Base-by-base conservation (phyloP, 2,113 vertebrate species). In the Dromas ardeola region DNA sequence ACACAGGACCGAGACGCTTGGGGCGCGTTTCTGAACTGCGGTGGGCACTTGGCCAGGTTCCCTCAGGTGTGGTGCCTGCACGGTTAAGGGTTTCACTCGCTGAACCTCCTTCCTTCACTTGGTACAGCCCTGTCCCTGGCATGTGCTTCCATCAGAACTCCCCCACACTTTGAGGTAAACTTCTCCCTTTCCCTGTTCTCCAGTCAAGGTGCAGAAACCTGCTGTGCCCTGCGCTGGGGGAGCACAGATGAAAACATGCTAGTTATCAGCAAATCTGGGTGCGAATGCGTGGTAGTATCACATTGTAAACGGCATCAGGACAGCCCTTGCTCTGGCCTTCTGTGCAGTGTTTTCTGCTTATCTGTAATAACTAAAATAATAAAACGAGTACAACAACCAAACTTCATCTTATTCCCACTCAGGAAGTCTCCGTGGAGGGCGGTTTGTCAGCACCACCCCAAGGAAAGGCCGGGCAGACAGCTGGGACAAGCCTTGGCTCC, bases 311-410 rank as follows among this genome's bases (percentile, higher is more conserved):
- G 50, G 23, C 42, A 49, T 38, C 26, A 9, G 90, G 87, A 89
- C 89, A 93, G 66, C 76, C 79, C 67, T 83, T 29, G 52, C 70
- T 80, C 66, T 88, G 88, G 34, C 82, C 56, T 86, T 58, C 38
- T 53, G 13, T 38, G 49, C 5, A 5, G 45, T 34, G 81, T 20
- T 93, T 79, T 70, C 61, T 25, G 8, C 86, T 86, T 53, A 21
- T 32, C 88, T 93, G 70, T 87, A 84, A 23, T n/a, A 83, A 56
- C 36, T 56, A 58, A 77, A 55, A 30, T 55, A 97, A 95, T 96
- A 96, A 96, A 97, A 19, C 0, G 2, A 87, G 18, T 79, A 34
- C 14, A 76, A 58, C 81, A 82, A 20, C 27, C 18, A 15, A 27
- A 20, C 22, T 56, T 30, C 9, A 21, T 23, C 50, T 67, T 34